Conservation (phyloP, 1,140 invertebrate genomes). For the Anthonomus grandis region DNA sequence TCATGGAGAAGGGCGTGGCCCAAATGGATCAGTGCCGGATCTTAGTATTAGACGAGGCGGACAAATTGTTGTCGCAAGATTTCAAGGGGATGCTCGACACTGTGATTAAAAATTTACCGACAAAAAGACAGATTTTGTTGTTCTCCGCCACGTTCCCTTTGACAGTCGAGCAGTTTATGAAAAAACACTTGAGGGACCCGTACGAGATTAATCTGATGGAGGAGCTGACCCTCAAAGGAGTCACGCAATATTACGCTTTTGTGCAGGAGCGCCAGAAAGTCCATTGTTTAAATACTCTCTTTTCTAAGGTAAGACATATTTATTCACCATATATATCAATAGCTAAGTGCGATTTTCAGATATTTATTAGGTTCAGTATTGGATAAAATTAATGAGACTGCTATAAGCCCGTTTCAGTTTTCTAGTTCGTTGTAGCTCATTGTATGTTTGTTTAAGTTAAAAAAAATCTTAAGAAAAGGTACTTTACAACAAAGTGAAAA, state of each 20-base stretch:
- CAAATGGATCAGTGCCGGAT: constrained; percentile 95
- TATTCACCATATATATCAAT: neutral
- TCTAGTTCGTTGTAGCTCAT: no score
- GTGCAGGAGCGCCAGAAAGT: constrained; percentile 99
- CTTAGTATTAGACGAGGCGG: constrained; percentile 97
- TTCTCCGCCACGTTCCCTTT: constrained; percentile 99
- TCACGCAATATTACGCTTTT: constrained; percentile 99
- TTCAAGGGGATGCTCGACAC: constrained; percentile 97
- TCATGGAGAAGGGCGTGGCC: constrained; percentile 97
- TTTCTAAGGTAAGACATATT: constrained; percentile 82
- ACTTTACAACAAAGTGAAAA: no score
- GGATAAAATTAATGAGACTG: no score
- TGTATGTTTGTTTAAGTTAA: no score
- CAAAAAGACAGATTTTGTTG: constrained; percentile 94
- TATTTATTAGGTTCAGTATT: no score
- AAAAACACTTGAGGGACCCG: constrained; percentile 92
- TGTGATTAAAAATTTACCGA: constrained; percentile 86
- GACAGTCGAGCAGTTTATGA: constrained; percentile 99
- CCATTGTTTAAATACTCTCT: constrained; percentile 98
- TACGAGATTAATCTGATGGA: constrained; percentile 99
- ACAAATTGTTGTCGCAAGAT: constrained; percentile 98
- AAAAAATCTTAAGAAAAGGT: no score
- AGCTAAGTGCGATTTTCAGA: no score
- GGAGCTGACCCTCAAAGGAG: constrained; percentile 97
- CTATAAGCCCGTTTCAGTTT: no score